A percentile compares a stretch with the other conserved stretches of the same genome.
Conservation (phyloP, 1,140 invertebrate genomes). For the Heterodera schachtii region DNA sequence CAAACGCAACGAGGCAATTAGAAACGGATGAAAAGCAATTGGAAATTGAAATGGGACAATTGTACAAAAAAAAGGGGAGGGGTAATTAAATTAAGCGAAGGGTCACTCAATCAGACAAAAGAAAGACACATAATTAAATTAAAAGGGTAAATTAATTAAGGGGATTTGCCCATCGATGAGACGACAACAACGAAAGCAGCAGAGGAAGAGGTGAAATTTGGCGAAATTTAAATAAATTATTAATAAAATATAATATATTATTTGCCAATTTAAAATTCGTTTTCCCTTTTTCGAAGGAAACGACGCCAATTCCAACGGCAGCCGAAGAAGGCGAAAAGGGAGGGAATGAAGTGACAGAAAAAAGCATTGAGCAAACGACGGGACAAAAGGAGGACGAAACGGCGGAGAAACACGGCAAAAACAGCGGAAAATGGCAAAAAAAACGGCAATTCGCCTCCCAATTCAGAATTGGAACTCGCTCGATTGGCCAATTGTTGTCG, state of each 20-base stretch:
- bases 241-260: too few species aligned
- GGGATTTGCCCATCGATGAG: neutral
- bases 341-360: neutral
- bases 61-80: too few species aligned
- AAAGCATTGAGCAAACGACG: too few species aligned
- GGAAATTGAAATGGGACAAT: too few species aligned
- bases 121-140: neutral
- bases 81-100: neutral
- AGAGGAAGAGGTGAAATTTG: too few species aligned
- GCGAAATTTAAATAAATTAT: too few species aligned
- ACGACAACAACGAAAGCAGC: too few species aligned
- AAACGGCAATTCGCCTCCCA: neutral
- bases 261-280: too few species aligned
- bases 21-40: neutral
- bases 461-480: neutral
- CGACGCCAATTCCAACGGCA: neutral
- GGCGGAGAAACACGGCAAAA: neutral
- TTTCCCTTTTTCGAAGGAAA: neutral
- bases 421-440: neutral
- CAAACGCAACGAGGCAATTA: neutral
- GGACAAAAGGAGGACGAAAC: neutral
- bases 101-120: too few species aligned
- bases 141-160: neutral
- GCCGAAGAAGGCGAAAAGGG: neutral
- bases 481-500: slow-evolving; percentile 92